Evolutionary conservation across 2,888 invertebrate species (phyloP).

Genomic region (Dione vanillae): DNA sequence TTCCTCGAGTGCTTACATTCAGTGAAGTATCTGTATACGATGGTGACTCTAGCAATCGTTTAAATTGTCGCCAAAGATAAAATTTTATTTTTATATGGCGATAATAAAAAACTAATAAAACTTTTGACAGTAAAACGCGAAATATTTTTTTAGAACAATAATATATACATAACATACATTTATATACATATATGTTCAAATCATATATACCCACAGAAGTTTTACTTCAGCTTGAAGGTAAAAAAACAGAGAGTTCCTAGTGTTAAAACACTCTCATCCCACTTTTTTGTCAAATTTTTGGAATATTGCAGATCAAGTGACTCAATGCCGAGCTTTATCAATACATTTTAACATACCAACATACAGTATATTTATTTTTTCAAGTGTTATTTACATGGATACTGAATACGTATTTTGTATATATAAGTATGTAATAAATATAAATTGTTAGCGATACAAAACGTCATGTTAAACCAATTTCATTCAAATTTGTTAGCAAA

Average conservation of each 20-base stretch:
- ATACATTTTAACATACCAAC: no score
- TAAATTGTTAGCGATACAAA: neutral
- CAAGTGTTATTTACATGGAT: no score
- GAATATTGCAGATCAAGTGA: no score
- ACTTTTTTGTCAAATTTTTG: no score
- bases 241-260: no score
- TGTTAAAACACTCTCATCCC: no score
- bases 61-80: neutral
- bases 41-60: neutral
- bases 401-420: neutral
- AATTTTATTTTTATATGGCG: neutral
- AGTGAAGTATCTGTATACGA: constrained; percentile 30
- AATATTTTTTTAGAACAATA: neutral
- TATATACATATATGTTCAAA: neutral
- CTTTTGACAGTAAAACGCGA: neutral
- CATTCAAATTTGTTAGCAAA: neutral
- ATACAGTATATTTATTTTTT: no score
- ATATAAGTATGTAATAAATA: neutral
- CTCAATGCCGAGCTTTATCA: no score
- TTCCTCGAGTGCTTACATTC: constrained; percentile 55
- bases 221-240: no score
- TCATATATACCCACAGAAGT: neutral
- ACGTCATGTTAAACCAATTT: neutral
- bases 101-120: constrained; percentile 12
- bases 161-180: no score